Base-by-base conservation (phyloP, 1,140 invertebrate species). In the Epicauta chinensis region DNA sequence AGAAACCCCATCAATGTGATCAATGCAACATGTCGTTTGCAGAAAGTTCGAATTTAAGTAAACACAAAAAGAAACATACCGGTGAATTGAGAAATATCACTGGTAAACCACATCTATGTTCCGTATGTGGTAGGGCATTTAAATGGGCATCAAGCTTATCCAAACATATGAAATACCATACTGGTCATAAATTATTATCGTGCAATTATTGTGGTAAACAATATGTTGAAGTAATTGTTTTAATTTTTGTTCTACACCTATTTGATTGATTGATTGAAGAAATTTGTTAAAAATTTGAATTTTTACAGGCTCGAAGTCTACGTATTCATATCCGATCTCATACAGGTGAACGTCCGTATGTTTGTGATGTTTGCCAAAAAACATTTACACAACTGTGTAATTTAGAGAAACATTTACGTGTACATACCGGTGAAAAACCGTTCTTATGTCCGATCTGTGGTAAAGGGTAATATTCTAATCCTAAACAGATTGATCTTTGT, bases 291-390 rank as follows among this genome's bases (percentile, higher is more conserved):
- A 37, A 52, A 38, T 45, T 31, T 17, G 34, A 45, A 16, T 23
- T 31, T 39, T 59, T 56, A 30, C 35, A 65, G 63, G 65, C 67
- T 5, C 54, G 69, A 55, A 71, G 69, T 63, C 56, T 71, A 46
- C 60, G 57, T 43, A 69, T 71, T 38, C 69, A 71, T 51, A 53
- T 70, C n/a, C 49, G 69, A 16, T 69, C 67, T 2, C 69, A 71
- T 50, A 69, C 67, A 10, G 69, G 69, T 11, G 67, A 71, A 49
- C 56, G 65, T 14, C 66, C 59, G 1, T 87, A 87, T 64, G 77
- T 83, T 51, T 92, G 89, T 63, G 82, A 85, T 53, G 74, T 86
- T 15, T 92, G 89, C 63, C 72, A 75, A 11, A 91, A 90, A 64
- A 80, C 77, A 0, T 91, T 77, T 67, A 75, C 73, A 5, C 75